phyloP scores from a whole-genome alignment of 2,113 vertebrate species.

The Tetrax tetrax region DNA sequence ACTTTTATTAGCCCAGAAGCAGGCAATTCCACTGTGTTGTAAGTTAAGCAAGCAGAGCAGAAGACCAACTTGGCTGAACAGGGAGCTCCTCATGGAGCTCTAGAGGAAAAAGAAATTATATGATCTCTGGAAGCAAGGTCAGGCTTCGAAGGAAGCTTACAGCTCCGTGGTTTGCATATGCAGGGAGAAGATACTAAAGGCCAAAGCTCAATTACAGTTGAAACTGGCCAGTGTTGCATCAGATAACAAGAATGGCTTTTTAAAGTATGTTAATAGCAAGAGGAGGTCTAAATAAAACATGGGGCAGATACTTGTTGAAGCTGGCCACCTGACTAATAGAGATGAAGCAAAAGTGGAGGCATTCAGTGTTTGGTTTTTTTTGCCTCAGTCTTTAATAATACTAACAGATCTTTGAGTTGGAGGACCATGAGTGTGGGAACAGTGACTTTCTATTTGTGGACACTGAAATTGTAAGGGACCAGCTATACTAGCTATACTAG shows the following conservation, averaged over 20 bases:
- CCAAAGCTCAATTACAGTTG: neutral
- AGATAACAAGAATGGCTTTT: neutral
- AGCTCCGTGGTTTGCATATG: neutral
- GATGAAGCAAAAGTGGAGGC: neutral
- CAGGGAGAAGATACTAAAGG: neutral
- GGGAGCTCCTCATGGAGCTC: neutral
- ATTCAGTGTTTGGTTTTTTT: no score
- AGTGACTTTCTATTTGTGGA: neutral
- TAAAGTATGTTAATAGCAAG: neutral
- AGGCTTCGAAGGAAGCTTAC: neutral
- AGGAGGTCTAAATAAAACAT: neutral
- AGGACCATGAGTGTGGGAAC: neutral
- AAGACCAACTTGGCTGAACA: no score
- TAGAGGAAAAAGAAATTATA: neutral
- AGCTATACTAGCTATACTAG: no score
- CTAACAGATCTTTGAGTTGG: no score
- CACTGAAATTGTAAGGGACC: neutral
- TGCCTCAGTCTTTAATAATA: no score
- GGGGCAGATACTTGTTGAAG: neutral
- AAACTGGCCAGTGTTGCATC: neutral
- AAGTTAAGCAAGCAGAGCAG: neutral
- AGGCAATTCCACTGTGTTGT: neutral
- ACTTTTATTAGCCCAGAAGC: no score
- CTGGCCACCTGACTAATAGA: no score
- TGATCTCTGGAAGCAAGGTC: neutral